Evolutionary conservation across 1,140 invertebrate genomes (phyloP), one percentile per base, ranked within the genome.

Genomic region (Apolygus lucorum): DNA sequence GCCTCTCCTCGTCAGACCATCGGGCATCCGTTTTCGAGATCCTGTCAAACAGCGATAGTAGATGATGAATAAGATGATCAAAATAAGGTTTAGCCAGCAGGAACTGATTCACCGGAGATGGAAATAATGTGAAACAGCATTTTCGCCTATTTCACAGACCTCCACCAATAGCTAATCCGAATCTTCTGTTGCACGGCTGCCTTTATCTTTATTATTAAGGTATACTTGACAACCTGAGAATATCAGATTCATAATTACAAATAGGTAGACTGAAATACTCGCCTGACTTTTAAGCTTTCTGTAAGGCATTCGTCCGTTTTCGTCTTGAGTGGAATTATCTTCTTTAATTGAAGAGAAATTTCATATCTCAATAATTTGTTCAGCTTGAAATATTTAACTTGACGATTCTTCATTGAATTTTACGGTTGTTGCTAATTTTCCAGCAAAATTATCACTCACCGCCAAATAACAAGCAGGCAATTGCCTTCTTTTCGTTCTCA

Each of bases 401-500:
- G n/a, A n/a, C n/a, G n/a, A n/a, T n/a, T n/a, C n/a, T n/a, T n/a
- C n/a, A n/a, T n/a, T n/a, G n/a, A n/a, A n/a, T n/a, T n/a, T n/a
- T n/a, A n/a, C n/a, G n/a, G n/a, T n/a, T n/a, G 34, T 8, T 8
- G 34, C 34, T 42, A 42, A 42, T 42, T 17, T 42, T 42, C 4
- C 34, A 42, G 34, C 34, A 42, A 42, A 42, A n/a, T 42, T 17
- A 17, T 4, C 34, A 52, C 24, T 70, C 73, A 78, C 92, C 96
- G 74, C 95, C 95, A 83, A 99, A 99, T 25, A 99, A 79, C 54
- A 99, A 81, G 78, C 93, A 96, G 26, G 95, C 92, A 34, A 99
- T 94, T 1, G 97, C 92, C 82, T 97, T 99, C 77, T 99, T 99
- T 70, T 99, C 96, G 79, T 99, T 96, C 8, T 84, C 75, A 62